These are phyloP conservation scores for Aleiodes sp. DNA, from an alignment of 1,140 invertebrate species.

Conservation along the genomic window DNA sequence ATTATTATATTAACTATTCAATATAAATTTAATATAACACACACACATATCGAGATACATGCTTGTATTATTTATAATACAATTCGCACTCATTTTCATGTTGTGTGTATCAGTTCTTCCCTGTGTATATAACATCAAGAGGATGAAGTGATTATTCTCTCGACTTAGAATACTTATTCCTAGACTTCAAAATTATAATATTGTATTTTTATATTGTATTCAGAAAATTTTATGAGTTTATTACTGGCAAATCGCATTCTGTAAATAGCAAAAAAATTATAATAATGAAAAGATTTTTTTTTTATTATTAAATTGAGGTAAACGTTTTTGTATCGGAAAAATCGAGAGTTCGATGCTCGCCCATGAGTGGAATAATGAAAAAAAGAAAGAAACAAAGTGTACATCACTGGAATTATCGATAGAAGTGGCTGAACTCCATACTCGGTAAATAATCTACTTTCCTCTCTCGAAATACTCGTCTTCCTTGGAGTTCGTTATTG, in stretches of 20 bases:
- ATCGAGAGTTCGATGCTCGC: not conserved
- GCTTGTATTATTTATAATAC: not conserved
- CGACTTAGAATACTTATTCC: conserved; percentile 20
- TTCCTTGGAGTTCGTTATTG: conserved; percentile 28
- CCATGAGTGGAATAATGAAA: not conserved
- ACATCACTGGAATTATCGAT: conserved; percentile 25
- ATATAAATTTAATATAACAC: too few relatives aligned
- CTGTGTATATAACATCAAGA: conserved; percentile 2
- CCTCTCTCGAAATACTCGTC: conserved; percentile 28
- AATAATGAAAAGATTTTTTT: not conserved
- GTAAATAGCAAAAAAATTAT: not conserved
- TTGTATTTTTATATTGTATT: not conserved
- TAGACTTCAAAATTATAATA: not conserved
- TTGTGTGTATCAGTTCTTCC: not conserved
- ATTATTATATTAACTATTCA: too few relatives aligned
- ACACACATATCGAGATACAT: not conserved
- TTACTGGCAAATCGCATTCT: not conserved
- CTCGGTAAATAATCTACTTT: conserved; percentile 32
- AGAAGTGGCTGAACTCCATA: conserved; percentile 9
- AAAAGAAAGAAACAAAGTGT: not conserved
- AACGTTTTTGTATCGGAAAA: not conserved
- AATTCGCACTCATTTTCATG: not conserved
- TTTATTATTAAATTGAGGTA: not conserved
- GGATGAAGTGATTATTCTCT: conserved; percentile 24
- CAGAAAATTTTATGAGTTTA: not conserved